Evolutionary conservation across 2,113 vertebrate genomes (phyloP), one percentile per base, ranked within the genome.

Genomic region (Gambusia affinis): DNA sequence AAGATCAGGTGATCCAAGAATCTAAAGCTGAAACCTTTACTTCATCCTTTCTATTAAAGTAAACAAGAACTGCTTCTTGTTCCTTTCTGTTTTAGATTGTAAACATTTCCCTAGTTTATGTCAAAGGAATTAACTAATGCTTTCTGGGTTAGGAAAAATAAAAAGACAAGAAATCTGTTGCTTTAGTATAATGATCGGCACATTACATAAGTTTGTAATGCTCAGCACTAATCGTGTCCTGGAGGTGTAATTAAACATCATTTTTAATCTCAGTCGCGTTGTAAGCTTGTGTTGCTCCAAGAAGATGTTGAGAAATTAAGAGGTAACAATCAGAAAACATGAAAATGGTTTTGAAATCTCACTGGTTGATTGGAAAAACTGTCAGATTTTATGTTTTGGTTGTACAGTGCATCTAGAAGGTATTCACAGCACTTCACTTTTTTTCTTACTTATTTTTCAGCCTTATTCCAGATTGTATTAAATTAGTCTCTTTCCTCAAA

Each of bases 231-330:
- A 31, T 75, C 51, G 8, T 75, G 12, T 44, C 64, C 64, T 12
- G 67, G 10, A 68, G 42, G 28, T 54, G 42, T 54, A 68, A 68
- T 70, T 70, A 57, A 33, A 35, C 67, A 70, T 33, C 67, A 8
- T 30, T n/a, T 24, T 30, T 19, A 37, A 68, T 22, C 30, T 70
- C 30, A 27, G 19, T 8, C 3, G 22, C 11, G 19, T 44, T 22
- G 31, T 15, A 0, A 64, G 19, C 63, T 37, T 19, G 65, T 44
- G 33, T 27, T 28, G 15, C 17, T 68, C 42, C 8, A 17, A 22
- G 42, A 22, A 19, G 51, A 57, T 57, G 51, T 57, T 22, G 24
- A 24, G 24, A 57, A 57, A 57, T n/a, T 24, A 57, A 22, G 51
- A 57, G 4, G 14, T 8, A n/a, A 15, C 28, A 28, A 27, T 29